Evolutionary conservation across 2,113 vertebrate genomes (phyloP).

Genomic region (Actinemys pallida): DNA sequence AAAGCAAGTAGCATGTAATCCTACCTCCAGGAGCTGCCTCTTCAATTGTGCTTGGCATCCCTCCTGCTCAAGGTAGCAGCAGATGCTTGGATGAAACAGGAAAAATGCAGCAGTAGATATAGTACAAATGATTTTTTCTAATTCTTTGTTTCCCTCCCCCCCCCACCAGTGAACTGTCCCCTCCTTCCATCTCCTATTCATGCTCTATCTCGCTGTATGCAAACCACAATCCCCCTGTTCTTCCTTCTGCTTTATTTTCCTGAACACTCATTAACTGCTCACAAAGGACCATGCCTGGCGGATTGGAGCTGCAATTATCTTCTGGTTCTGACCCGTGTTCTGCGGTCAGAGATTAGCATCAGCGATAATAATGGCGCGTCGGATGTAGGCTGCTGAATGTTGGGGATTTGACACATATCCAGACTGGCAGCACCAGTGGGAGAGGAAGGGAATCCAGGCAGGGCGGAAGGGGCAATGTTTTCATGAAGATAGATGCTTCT

Average conservation of each 20-base stretch:
- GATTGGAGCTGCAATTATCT: slow-evolving; percentile 77
- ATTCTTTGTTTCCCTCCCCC: slow-evolving; percentile 47
- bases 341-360: slow-evolving; percentile 74
- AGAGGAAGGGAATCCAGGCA: slow-evolving; percentile 13
- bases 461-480: neutral
- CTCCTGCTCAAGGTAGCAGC: neutral
- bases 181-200: slow-evolving; percentile 65
- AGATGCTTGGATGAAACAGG: slow-evolving; percentile 10
- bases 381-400: slow-evolving; percentile 54
- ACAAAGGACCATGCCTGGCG: slow-evolving; percentile 75
- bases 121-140: slow-evolving; percentile 47
- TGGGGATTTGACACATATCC: slow-evolving; percentile 63
- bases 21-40: neutral
- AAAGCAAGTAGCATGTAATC: neutral
- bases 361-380: slow-evolving; percentile 65
- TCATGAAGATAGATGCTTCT: neutral
- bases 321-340: slow-evolving; percentile 75
- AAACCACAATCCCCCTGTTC: slow-evolving; percentile 76
- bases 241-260: slow-evolving; percentile 76
- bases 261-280: slow-evolving; percentile 77
- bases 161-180: slow-evolving; percentile 55
- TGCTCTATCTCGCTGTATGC: slow-evolving; percentile 71
- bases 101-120: slow-evolving; percentile 11
- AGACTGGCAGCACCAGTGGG: slow-evolving; percentile 3
- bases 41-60: neutral